These are phyloP conservation scores for Hypolimnas misippus DNA, from an alignment of 2,888 invertebrate genomes.

Conservation along the genomic window DNA sequence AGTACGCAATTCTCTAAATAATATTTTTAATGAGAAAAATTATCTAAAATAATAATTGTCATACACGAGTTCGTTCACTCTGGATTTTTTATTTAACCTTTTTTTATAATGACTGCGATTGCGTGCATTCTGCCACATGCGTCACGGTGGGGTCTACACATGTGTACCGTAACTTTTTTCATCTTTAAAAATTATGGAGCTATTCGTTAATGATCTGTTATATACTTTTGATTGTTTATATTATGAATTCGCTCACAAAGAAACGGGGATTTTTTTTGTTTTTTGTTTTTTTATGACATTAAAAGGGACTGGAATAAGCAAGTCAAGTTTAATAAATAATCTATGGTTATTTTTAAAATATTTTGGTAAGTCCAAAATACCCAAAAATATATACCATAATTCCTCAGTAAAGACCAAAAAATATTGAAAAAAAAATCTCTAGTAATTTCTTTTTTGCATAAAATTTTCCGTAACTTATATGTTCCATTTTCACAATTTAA, in stretches of 20 bases:
- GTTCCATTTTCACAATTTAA: no score
- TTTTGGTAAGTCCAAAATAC: neutral
- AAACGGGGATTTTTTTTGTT: neutral
- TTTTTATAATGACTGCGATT: slow-evolving; percentile 56
- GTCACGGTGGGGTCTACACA: slow-evolving; percentile 53
- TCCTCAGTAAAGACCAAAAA: no score
- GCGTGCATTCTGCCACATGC: slow-evolving; percentile 63
- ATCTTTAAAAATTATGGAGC: slow-evolving; percentile 18
- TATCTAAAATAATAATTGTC: neutral
- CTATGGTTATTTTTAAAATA: neutral
- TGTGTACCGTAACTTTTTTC: slow-evolving; percentile 48
- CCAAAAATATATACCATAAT: no score
- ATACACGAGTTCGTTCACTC: slow-evolving; percentile 38
- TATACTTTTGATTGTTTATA: slow-evolving; percentile 7
- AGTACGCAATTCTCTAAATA: no score
- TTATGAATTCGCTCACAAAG: neutral
- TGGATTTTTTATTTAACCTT: slow-evolving; percentile 37
- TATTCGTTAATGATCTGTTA: slow-evolving; percentile 12
- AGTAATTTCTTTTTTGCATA: no score
- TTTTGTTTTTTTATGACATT: no score
- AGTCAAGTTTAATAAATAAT: no score
- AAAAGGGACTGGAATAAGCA: no score
- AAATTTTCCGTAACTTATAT: no score
- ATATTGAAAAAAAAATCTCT: no score
- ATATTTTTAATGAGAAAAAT: no score